phyloP scores from a whole-genome alignment of 2,888 invertebrate genomes.

The Trilocha varians region DNA sequence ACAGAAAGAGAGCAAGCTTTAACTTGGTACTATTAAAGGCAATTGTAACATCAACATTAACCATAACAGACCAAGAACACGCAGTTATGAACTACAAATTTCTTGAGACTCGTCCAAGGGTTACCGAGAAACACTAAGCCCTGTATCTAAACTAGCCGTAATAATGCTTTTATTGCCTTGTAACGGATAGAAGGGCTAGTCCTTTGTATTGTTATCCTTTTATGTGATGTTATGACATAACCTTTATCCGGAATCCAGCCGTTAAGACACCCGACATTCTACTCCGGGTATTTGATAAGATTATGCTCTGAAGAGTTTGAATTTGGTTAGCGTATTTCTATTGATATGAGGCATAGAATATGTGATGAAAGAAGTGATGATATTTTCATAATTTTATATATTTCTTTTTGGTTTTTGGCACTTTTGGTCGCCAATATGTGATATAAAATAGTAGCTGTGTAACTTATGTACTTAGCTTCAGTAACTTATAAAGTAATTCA shows the following conservation, averaged over 20 bases:
- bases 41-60: no score
- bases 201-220: constrained; percentile 4
- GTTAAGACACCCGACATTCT: not conserved
- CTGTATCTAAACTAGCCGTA: not conserved
- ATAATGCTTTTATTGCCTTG: constrained; percentile 4
- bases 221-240: not conserved
- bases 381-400: no score
- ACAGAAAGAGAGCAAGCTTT: no score
- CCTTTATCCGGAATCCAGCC: constrained; percentile 2
- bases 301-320: not conserved
- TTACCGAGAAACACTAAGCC: not conserved
- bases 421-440: no score
- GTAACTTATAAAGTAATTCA: no score
- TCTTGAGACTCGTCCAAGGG: not conserved
- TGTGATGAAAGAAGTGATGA: no score
- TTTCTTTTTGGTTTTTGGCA: no score
- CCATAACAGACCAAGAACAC: not conserved
- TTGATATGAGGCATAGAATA: no score
- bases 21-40: no score
- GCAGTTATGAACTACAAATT: not conserved
- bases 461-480: no score
- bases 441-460: no score
- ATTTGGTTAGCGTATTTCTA: not conserved
- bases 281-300: not conserved
- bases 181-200: constrained; percentile 4